These are phyloP conservation scores for Epistrophe eligans DNA, from an alignment of 2,888 invertebrate genomes.

Conservation along the genomic window DNA sequence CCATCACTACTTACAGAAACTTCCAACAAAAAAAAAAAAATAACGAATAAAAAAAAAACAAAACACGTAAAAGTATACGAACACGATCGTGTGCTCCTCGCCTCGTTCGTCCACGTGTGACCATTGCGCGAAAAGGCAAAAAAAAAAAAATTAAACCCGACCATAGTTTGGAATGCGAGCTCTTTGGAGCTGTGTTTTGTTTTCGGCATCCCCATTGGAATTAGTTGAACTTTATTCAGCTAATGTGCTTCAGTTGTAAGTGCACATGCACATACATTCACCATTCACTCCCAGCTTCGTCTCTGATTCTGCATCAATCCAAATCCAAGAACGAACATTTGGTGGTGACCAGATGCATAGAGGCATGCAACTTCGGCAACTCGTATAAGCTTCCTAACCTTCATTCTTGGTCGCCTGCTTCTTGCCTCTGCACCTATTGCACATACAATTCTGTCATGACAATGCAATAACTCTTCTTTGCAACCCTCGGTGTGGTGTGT, in stretches of 20 bases:
- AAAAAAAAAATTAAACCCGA: constrained; percentile 1
- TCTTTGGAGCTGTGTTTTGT: constrained; percentile 39
- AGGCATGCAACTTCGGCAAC: constrained; percentile 53
- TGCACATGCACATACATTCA: constrained; percentile 26
- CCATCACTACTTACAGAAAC: constrained; percentile 33
- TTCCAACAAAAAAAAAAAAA: constrained; percentile 4
- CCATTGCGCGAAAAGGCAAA: constrained; percentile 43
- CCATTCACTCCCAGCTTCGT: constrained; percentile 9
- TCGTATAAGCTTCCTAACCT: constrained; percentile 54
- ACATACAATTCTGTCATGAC: constrained; percentile 65
- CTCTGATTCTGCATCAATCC: constrained; percentile 58
- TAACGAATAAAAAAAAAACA: background rate
- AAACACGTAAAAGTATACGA: constrained; percentile 25
- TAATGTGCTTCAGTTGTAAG: constrained; percentile 71
- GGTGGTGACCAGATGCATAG: constrained; percentile 53
- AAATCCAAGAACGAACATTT: constrained; percentile 9
- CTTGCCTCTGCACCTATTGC: constrained; percentile 31
- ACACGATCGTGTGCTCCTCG: constrained; percentile 60
- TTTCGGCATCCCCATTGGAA: constrained; percentile 65
- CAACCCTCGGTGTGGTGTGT: constrained; percentile 64
- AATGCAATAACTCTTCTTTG: constrained; percentile 74
- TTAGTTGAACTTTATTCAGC: constrained; percentile 74
- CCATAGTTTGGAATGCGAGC: constrained; percentile 67
- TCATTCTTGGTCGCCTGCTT: constrained; percentile 50
- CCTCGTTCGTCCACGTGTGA: constrained; percentile 65